Conservation (phyloP, 2,888 invertebrate genomes). For the Trichopoda pennipes region DNA sequence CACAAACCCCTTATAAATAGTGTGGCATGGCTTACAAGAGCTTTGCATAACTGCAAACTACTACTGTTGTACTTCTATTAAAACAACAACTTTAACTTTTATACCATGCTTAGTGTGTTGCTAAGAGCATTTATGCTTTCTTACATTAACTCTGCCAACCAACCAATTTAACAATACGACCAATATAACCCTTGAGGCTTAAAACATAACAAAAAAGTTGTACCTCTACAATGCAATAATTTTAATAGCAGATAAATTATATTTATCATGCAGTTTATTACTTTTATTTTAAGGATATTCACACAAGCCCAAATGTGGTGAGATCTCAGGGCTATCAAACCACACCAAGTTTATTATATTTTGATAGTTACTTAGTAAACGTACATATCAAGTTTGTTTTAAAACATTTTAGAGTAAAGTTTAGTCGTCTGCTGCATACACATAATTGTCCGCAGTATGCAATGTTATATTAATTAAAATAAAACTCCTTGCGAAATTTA, state of each 20-base stretch:
- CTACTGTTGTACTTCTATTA: conserved; percentile 23
- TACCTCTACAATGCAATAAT: too few species aligned
- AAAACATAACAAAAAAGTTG: conserved; percentile 28
- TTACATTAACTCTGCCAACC: conserved; percentile 11
- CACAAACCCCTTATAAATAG: conserved; percentile 54
- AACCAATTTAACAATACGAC: conserved; percentile 57
- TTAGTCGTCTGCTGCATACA: too few species aligned
- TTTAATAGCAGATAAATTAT: too few species aligned
- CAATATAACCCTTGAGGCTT: conserved; percentile 65
- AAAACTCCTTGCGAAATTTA: conserved; percentile 51
- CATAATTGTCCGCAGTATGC: background rate
- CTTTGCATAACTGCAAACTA: conserved; percentile 66
- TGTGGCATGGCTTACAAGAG: conserved; percentile 45
- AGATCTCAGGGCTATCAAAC: too few species aligned
- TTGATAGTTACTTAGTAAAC: too few species aligned
- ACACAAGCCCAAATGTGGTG: too few species aligned
- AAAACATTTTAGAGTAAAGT: too few species aligned
- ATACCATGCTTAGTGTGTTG: conserved; percentile 11
- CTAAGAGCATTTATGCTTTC: conserved; percentile 3
- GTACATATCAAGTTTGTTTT: too few species aligned
- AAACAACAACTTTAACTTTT: conserved; percentile 14
- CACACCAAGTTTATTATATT: too few species aligned
- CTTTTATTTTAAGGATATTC: too few species aligned
- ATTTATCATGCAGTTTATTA: too few species aligned
- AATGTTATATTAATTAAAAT: background rate